Percentiles rank a stretch among this genome's conserved stretches.
These are phyloP conservation scores for Luidia sarsii DNA, from an alignment of 53 echinoderm and acorn worm genomes.

Conservation along the genomic window DNA sequence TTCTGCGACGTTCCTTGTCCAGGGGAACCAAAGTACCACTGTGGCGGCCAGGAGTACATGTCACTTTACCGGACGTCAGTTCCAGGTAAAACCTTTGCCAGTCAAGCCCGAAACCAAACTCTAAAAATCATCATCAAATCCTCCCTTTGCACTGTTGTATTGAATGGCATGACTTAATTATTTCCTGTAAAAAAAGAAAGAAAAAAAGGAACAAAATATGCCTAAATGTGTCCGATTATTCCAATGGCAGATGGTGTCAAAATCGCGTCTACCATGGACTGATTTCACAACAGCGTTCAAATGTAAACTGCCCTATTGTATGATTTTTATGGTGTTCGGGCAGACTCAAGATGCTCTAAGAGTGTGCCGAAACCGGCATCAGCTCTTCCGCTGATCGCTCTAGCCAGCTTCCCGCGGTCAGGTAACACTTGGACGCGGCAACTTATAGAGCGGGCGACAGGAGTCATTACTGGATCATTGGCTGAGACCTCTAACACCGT, in stretches of 20 bases:
- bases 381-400: conserved; percentile 66
- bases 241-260: too few species aligned
- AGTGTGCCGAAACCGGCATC: conserved; percentile 52
- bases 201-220: too few species aligned
- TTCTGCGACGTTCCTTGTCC: conserved; percentile 70
- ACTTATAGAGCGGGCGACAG: conserved; percentile 75
- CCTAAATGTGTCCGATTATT: too few species aligned
- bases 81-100: conserved; percentile 63
- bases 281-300: too few species aligned
- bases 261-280: too few species aligned
- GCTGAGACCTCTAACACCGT: too few species aligned
- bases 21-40: conserved; percentile 55
- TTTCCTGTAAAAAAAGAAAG: too few species aligned
- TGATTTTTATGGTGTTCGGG: too few species aligned
- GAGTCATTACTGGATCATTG: conserved; percentile 66
- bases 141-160: too few species aligned
- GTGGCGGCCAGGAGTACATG: conserved; percentile 61
- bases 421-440: conserved; percentile 87
- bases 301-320: too few species aligned
- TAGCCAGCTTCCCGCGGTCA: conserved; percentile 80
- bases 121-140: not conserved
- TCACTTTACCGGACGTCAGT: conserved; percentile 74
- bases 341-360: conserved; percentile 63
- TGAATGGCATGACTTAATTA: too few species aligned
- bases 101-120: too few species aligned